phyloP scores from a whole-genome alignment of 2,888 invertebrate genomes.

The Tipula lateralis region DNA sequence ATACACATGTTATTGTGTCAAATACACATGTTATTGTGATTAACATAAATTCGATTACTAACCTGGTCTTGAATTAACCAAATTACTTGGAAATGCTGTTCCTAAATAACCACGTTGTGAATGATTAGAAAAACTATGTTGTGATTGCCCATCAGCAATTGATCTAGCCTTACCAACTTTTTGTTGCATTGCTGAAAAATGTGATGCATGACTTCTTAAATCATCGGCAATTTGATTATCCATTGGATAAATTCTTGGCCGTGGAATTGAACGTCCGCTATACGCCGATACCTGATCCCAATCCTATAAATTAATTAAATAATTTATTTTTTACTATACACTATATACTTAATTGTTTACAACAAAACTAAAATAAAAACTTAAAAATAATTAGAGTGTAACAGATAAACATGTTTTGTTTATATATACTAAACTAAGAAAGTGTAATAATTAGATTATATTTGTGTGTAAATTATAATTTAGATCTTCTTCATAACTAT shows the following conservation, averaged over 20 bases:
- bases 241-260: constrained; percentile 77
- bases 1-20: too few relatives aligned
- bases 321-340: background rate
- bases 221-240: constrained; percentile 67
- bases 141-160: constrained; percentile 83
- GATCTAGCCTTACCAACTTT: constrained; percentile 53
- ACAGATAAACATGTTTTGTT: background rate
- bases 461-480: background rate
- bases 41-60: constrained; percentile 36
- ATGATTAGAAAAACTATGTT: constrained; percentile 80
- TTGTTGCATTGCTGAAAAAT: constrained; percentile 64
- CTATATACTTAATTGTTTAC: background rate
- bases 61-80: constrained; percentile 70
- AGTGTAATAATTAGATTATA: background rate
- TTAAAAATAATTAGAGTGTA: constrained; percentile 32
- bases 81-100: constrained; percentile 65
- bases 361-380: background rate
- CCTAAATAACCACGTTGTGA: constrained; percentile 68
- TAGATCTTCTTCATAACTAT: background rate
- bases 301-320: constrained; percentile 50
- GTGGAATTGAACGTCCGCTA: constrained; percentile 82
- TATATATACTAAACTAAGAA: background rate
- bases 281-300: constrained; percentile 89
- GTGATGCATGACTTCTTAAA: constrained; percentile 61
- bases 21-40: too few relatives aligned